A percentile compares a stretch with the other conserved stretches of the same genome.
These are phyloP conservation scores for Hydropsyche betteni DNA, from an alignment of 2,888 invertebrate genomes.

Conservation along the genomic window DNA sequence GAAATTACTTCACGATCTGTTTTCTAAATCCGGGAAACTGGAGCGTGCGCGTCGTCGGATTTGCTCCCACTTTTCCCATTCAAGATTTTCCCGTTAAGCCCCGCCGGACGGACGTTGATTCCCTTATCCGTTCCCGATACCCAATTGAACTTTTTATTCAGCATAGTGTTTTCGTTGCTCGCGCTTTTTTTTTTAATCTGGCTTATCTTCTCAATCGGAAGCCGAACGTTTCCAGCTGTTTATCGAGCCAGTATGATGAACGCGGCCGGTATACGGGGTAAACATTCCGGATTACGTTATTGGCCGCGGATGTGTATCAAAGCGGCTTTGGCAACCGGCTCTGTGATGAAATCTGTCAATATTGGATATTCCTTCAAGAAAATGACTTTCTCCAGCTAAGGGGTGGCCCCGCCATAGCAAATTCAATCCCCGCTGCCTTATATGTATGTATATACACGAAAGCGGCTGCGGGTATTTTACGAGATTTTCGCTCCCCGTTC, in stretches of 20 bases:
- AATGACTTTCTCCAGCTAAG: slow-evolving; percentile 1
- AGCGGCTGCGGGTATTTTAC: background rate
- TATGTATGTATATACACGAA: background rate
- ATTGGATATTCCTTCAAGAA: slow-evolving; percentile 40
- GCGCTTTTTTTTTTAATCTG: too few species aligned
- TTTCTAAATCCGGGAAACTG: slow-evolving; percentile 45
- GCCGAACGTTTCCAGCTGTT: background rate
- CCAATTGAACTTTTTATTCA: slow-evolving; percentile 19
- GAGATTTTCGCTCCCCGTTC: slow-evolving; percentile 4
- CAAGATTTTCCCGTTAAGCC: background rate
- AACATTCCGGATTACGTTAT: slow-evolving; percentile 48
- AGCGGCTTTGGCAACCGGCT: slow-evolving; percentile 38
- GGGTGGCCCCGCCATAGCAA: background rate
- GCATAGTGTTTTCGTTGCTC: too few species aligned
- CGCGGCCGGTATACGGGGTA: slow-evolving; percentile 30
- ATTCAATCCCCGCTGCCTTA: background rate
- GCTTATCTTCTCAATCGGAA: background rate
- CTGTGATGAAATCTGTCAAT: slow-evolving; percentile 50
- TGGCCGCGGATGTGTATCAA: slow-evolving; percentile 38
- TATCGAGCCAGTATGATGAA: background rate
- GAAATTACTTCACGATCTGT: slow-evolving; percentile 50
- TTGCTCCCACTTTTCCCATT: slow-evolving; percentile 17
- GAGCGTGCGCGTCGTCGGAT: background rate
- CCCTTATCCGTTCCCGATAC: slow-evolving; percentile 13
- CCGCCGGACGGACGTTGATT: background rate